Evolutionary conservation across 2,113 vertebrate species (phyloP), one percentile per base, ranked within the genome.

Genomic region (Chaetorhynchus papuensis): DNA sequence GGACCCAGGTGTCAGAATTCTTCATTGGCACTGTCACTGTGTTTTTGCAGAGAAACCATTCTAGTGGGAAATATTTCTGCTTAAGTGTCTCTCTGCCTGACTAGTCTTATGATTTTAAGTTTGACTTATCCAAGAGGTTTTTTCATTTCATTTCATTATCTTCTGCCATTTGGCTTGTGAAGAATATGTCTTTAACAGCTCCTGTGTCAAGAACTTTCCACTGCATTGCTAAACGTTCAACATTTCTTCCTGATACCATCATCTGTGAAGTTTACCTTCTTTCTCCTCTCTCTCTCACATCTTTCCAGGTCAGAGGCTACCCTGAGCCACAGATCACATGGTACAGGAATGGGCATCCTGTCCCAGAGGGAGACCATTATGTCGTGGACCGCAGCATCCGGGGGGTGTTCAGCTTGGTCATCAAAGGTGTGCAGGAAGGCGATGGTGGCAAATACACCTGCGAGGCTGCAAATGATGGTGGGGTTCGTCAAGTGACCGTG

Each of bases 391-490:
- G 95, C 56, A 97, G 98, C 37, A 90, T 97, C 56, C 98, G 99
- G 6, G 99, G 99, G 7, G 91, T 97, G 56, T 99, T 99, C 98
- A 98, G 98, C 86, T 97, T 99, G 72, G 59, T 98, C 30, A 98
- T 99, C 86, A 98, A 93, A 53, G 90, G 96, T 15, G 98, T 99
- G 75, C 75, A 72, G 33, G 98, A 98, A 59, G 97, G 97, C 1
- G 99, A 99, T 84, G 93, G 93, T 33, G 99, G 99, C 10, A 98
- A 98, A 79, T 99, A 99, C 42, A 99, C 98, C 63, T 99, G 99
- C 11, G 98, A 99, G 95, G 99, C 98, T 37, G 87, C 96, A 71
- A 99, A 99, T 59, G 97, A 98, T 50, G 98, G 96, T 15, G 99
- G 99, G 4, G 97, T 98, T 87, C 98, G 98, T 10, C 99, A 99